Evolutionary conservation across 2,888 invertebrate species (phyloP).

Genomic region (Cataglyphis albicans): DNA sequence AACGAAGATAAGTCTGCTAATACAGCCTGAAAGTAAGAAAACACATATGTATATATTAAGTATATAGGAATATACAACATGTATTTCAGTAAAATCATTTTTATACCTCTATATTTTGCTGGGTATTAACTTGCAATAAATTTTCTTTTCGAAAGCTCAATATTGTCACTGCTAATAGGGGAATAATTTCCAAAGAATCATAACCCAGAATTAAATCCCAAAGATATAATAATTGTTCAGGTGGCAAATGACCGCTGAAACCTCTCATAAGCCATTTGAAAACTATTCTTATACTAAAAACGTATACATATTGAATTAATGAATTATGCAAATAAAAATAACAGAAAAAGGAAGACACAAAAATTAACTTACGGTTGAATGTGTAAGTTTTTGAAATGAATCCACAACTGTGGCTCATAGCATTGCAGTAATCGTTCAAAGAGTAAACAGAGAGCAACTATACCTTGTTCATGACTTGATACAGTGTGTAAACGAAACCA

Average conservation of each 20-base stretch:
- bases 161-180: slow-evolving; percentile 94
- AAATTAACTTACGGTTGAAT: slow-evolving; percentile 94
- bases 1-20: slow-evolving; percentile 95
- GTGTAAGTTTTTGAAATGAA: slow-evolving; percentile 94
- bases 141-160: slow-evolving; percentile 95
- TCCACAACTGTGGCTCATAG: slow-evolving; percentile 96
- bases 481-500: slow-evolving; percentile 97
- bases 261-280: slow-evolving; percentile 99
- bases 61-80: background rate
- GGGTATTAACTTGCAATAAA: slow-evolving; percentile 91
- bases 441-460: slow-evolving; percentile 94
- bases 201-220: slow-evolving; percentile 98
- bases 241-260: slow-evolving; percentile 97
- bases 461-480: slow-evolving; percentile 96
- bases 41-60: background rate
- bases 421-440: slow-evolving; percentile 96
- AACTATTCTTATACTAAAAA: slow-evolving; percentile 92
- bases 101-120: slow-evolving; percentile 92
- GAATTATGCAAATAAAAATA: background rate
- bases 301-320: slow-evolving; percentile 15
- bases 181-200: slow-evolving; percentile 95
- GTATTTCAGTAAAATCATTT: background rate
- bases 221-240: slow-evolving; percentile 95
- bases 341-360: background rate
- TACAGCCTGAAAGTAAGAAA: slow-evolving; percentile 88